Percentiles rank a stretch among this genome's conserved stretches.
Evolutionary conservation across 2,113 vertebrate genomes (phyloP).

Genomic region (Aptenodytes patagonicus): DNA sequence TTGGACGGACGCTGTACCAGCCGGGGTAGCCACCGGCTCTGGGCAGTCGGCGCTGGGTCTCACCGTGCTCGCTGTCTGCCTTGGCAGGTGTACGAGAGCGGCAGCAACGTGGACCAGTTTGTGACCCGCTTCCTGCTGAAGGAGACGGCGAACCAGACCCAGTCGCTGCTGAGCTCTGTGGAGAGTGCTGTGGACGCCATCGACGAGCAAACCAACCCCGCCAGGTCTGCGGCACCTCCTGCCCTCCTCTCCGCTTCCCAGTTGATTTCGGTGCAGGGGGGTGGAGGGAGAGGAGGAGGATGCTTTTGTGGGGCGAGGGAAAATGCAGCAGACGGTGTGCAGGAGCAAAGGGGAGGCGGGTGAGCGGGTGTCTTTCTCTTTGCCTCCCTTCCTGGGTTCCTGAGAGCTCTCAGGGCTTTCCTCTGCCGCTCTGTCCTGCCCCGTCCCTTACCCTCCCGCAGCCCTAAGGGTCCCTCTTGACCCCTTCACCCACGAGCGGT

Average conservation of each 20-base stretch:
- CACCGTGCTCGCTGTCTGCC: rapidly evolving
- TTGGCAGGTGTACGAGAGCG: slow-evolving; percentile 89
- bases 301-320: rapidly evolving
- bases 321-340: rapidly evolving
- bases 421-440: rapidly evolving
- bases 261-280: too few species aligned
- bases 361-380: rapidly evolving
- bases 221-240: slow-evolving; percentile 71
- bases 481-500: rapidly evolving
- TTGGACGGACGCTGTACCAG: rapidly evolving
- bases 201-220: slow-evolving; percentile 90
- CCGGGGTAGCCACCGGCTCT: rapidly evolving
- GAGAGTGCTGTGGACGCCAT: slow-evolving; percentile 96
- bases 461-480: too few species aligned
- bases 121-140: slow-evolving; percentile 96
- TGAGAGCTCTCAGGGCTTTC: background rate
- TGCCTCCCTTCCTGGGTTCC: background rate
- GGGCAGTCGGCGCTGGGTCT: rapidly evolving
- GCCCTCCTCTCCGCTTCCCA: rapidly evolving
- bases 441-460: background rate
- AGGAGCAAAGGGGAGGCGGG: background rate
- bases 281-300: background rate
- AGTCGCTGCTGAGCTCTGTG: slow-evolving; percentile 93
- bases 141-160: slow-evolving; percentile 95
- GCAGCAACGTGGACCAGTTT: slow-evolving; percentile 93